Base-by-base conservation (phyloP, 2,113 vertebrate genomes). In the Pterophyllum scalare region DNA sequence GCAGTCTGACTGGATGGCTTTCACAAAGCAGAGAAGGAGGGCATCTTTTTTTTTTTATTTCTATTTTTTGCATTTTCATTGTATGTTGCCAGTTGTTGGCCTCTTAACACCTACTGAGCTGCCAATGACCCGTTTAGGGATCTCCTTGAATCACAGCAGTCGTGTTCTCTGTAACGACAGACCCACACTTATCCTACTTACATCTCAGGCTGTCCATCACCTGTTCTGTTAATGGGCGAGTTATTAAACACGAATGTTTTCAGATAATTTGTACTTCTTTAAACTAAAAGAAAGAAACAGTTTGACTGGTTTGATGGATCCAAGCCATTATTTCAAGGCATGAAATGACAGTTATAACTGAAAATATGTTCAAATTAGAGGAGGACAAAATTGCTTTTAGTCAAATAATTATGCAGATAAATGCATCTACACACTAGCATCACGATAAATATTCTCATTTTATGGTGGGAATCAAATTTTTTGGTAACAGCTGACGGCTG, bases 241-340 rank as follows among this genome's bases (percentile, higher is more conserved):
- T 46, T 11, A 46, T 15, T 15, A 46, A 46, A 46, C 14, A 46
- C 15, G 13, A 15, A 43, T 13, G 12, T 14, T 43, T 40, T 40
- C 38, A 40, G 38, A 10, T 2, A 40, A 40, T 40, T 40, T 40
- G 9, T 43, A 40, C 38, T 43, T 14, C 15, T 46, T 46, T n/a
- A 38, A 65, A 65, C n/a, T 0, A 17, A 65, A 0, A 46, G 4
- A 46, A 67, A 46, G 4, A 43, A 24, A 43, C 13, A 15, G 4
- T 24, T 43, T 24, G 15, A 43, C n/a, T 43, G n/a, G n/a, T 15
- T 14, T 3, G 24, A 43, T 3, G 2, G 0, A 15, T 40, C 22
- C 40, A 40, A 40, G n/a, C 62, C 40, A 14, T 24, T 15, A 14
- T 24, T 65, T 43, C n/a, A 65, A 65, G 24, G 3, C 38, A 65